A percentile compares a stretch with the other conserved stretches of the same genome.
phyloP scores from a whole-genome alignment of 2,888 invertebrate species.

The Trichopoda pennipes region DNA sequence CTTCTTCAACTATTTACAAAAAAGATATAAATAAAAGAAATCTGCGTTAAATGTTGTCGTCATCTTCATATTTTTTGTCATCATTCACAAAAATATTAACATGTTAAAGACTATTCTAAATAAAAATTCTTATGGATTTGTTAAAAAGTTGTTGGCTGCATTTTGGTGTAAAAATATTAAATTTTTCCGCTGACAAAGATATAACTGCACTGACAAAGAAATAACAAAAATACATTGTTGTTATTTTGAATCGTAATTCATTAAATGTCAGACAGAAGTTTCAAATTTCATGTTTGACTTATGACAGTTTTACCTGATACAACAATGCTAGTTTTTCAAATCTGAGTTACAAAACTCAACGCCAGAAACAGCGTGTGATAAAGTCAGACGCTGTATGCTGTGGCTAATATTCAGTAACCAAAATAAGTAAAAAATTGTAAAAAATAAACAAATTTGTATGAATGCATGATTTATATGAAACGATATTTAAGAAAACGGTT shows the following conservation, averaged over 20 bases:
- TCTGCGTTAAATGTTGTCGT: constrained; percentile 53
- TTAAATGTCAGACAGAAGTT: constrained; percentile 69
- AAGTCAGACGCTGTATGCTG: constrained; percentile 34
- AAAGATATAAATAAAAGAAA: neutral
- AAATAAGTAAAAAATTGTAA: constrained; percentile 8
- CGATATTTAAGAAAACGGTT: constrained; percentile 10
- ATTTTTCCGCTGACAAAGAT: constrained; percentile 44
- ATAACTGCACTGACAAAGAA: constrained; percentile 9
- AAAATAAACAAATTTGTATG: constrained; percentile 17
- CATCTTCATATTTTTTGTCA: constrained; percentile 62
- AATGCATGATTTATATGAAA: neutral
- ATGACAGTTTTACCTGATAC: constrained; percentile 70
- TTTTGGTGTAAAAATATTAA: constrained; percentile 19
- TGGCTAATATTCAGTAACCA: constrained; percentile 25
- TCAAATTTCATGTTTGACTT: constrained; percentile 71
- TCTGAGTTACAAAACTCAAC: constrained; percentile 44
- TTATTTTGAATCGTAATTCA: constrained; percentile 65
- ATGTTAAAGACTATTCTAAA: constrained; percentile 57
- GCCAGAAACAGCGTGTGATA: constrained; percentile 43
- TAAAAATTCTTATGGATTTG: constrained; percentile 32
- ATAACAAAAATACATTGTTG: constrained; percentile 22
- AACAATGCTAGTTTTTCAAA: constrained; percentile 27
- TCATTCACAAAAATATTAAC: constrained; percentile 33
- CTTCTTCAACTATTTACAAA: neutral
- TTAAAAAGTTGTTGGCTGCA: constrained; percentile 15